phyloP scores from a whole-genome alignment of 2,888 invertebrate genomes.

The Latheticus oryzae region DNA sequence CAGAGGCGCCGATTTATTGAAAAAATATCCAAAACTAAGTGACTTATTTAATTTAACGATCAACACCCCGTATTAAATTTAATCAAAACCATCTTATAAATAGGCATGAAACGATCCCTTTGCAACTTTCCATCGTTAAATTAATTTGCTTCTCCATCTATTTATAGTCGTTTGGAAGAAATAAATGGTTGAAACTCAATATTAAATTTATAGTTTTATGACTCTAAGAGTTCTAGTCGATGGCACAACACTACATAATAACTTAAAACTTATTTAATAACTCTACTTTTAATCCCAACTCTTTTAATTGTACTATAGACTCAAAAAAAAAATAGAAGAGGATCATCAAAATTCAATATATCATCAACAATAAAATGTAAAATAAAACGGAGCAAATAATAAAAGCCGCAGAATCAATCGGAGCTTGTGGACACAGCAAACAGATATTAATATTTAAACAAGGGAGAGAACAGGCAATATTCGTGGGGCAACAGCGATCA shows the following conservation, averaged over 20 bases:
- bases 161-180: slow-evolving; percentile 18
- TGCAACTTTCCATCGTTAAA: slow-evolving; percentile 12
- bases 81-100: slow-evolving; percentile 13
- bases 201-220: slow-evolving; percentile 28
- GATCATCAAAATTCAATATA: slow-evolving; percentile 48
- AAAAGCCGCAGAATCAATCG: slow-evolving; percentile 58
- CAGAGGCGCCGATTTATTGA: not conserved
- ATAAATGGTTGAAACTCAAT: slow-evolving; percentile 20
- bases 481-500: slow-evolving; percentile 34
- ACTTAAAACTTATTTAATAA: slow-evolving; percentile 27
- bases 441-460: slow-evolving; percentile 51
- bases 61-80: slow-evolving; percentile 4
- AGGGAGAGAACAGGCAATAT: slow-evolving; percentile 45
- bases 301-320: too few relatives aligned
- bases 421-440: slow-evolving; percentile 55
- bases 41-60: slow-evolving; percentile 1
- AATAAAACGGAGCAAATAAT: slow-evolving; percentile 57
- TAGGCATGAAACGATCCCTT: slow-evolving; percentile 14
- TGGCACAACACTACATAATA: slow-evolving; percentile 21
- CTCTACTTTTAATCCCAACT: not conserved
- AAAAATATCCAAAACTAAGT: not conserved
- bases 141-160: slow-evolving; percentile 18
- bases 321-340: slow-evolving; percentile 23
- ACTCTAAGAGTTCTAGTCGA: slow-evolving; percentile 14
- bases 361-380: slow-evolving; percentile 53